Evolutionary conservation across 2,888 invertebrate species (phyloP).

Genomic region (Drosophila kokeensis): DNA sequence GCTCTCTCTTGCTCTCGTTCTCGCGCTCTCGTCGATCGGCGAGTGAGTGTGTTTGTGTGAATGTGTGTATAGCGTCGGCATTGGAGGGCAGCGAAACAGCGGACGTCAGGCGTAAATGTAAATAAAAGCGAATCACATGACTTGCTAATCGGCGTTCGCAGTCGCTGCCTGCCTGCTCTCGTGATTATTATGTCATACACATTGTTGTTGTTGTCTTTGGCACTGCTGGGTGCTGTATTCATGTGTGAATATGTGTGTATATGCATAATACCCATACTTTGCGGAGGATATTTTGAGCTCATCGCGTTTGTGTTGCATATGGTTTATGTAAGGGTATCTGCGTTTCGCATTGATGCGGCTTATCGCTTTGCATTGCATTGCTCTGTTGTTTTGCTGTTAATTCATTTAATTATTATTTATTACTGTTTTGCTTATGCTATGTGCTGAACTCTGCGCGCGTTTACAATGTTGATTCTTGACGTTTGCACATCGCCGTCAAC

Average conservation of each 20-base stretch:
- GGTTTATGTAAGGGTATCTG: slow-evolving; percentile 20
- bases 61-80: slow-evolving; percentile 21
- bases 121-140: slow-evolving; percentile 85
- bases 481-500: slow-evolving; percentile 53
- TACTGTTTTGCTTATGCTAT: slow-evolving; percentile 58
- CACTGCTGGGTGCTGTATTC: slow-evolving; percentile 33
- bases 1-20: slow-evolving; percentile 16
- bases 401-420: slow-evolving; percentile 78
- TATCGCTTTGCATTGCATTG: neutral
- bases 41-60: slow-evolving; percentile 24
- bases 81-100: slow-evolving; percentile 21
- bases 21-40: slow-evolving; percentile 37
- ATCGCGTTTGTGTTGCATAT: neutral
- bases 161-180: slow-evolving; percentile 82
- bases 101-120: slow-evolving; percentile 75
- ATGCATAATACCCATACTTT: slow-evolving; percentile 22
- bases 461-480: slow-evolving; percentile 68
- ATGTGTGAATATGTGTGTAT: neutral
- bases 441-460: slow-evolving; percentile 38
- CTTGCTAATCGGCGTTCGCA: slow-evolving; percentile 83
- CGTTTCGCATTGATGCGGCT: slow-evolving; percentile 9
- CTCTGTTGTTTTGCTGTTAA: slow-evolving; percentile 55
- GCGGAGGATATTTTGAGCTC: slow-evolving; percentile 29
- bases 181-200: slow-evolving; percentile 84
- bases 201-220: slow-evolving; percentile 65